Evolutionary conservation across 2,888 invertebrate genomes (phyloP).

Genomic region (Sarcophaga variegata): DNA sequence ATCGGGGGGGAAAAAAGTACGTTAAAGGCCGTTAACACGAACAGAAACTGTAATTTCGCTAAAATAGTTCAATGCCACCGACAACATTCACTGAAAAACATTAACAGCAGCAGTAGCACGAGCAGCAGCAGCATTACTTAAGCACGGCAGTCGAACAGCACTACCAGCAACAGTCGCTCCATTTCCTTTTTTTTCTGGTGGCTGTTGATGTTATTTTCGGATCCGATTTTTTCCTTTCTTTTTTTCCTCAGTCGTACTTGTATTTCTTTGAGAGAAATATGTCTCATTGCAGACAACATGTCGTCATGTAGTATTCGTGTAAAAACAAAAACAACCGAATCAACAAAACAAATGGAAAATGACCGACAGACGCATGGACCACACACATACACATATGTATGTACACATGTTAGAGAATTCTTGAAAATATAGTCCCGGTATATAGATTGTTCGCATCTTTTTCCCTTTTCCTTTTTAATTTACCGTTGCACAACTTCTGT

Average conservation of each 20-base stretch:
- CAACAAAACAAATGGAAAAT: constrained; percentile 16
- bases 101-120: neutral
- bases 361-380: constrained; percentile 35
- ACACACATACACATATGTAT: neutral
- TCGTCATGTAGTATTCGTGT: constrained; percentile 30
- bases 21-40: constrained; percentile 62
- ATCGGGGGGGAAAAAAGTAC: constrained; percentile 10
- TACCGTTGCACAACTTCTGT: constrained; percentile 4
- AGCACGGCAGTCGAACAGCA: neutral
- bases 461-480: constrained; percentile 17
- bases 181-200: constrained; percentile 17
- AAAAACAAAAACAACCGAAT: neutral
- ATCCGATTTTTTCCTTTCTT: constrained; percentile 17
- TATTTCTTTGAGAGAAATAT: constrained; percentile 32
- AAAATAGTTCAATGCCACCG: constrained; percentile 67
- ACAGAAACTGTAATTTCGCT: constrained; percentile 58
- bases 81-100: constrained; percentile 44
- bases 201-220: neutral
- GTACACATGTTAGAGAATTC: neutral
- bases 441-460: neutral
- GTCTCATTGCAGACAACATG: constrained; percentile 60
- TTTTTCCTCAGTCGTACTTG: neutral
- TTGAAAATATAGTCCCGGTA: neutral
- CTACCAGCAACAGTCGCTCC: constrained; percentile 21
- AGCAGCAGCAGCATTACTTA: neutral